These are phyloP conservation scores for Stenotaenia linearis DNA, from an alignment of 2,888 invertebrate genomes.

Conservation along the genomic window DNA sequence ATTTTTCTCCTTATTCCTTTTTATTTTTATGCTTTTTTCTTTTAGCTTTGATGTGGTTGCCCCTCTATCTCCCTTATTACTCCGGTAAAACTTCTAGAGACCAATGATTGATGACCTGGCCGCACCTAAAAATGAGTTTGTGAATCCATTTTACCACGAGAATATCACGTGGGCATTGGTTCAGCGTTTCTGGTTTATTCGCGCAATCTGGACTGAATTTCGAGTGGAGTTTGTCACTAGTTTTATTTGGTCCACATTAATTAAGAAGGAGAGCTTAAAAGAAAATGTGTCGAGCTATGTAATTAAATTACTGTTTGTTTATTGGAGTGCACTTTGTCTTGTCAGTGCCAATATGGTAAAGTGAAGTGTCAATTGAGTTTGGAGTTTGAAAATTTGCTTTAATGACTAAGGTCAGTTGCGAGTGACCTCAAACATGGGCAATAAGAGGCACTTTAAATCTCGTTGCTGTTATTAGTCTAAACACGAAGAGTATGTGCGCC, in stretches of 20 bases:
- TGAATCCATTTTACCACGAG: neutral
- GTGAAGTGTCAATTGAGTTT: neutral
- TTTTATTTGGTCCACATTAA: neutral
- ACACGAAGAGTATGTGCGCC: neutral
- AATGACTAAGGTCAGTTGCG: neutral
- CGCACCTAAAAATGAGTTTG: neutral
- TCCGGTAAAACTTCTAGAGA: neutral
- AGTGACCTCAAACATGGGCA: neutral
- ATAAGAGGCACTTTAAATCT: neutral
- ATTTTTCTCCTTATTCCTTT: neutral
- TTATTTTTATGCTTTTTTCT: neutral
- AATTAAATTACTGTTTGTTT: neutral
- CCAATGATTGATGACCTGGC: neutral
- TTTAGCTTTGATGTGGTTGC: neutral
- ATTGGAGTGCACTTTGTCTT: neutral
- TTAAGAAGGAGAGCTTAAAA: neutral
- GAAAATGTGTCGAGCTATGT: neutral
- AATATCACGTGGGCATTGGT: neutral
- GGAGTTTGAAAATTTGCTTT: neutral
- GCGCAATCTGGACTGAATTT: neutral
- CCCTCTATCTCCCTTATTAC: neutral
- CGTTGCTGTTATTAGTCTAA: neutral
- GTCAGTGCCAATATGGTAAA: neutral
- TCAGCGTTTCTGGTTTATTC: too few relatives aligned
- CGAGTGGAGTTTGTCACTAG: neutral